A percentile compares a stretch with the other conserved stretches of the same genome.
phyloP scores from a whole-genome alignment of 1,140 invertebrate species.

The Neelides sp. region DNA sequence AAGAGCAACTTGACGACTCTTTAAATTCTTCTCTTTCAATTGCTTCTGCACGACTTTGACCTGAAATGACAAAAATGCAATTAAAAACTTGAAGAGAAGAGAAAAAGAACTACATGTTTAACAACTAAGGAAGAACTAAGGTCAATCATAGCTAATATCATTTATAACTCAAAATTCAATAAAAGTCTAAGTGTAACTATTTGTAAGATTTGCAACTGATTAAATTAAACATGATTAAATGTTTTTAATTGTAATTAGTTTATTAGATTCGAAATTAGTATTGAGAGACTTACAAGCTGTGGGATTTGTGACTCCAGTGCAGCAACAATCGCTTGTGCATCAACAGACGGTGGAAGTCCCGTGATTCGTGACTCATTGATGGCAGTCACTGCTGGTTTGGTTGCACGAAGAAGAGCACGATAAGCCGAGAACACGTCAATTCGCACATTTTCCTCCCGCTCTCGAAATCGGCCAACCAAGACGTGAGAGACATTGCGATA shows the following conservation, averaged over 20 bases:
- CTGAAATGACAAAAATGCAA: conserved; percentile 6
- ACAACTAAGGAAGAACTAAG: too few relatives aligned
- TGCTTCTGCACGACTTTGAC: conserved; percentile 79
- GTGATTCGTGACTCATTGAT: conserved; percentile 33
- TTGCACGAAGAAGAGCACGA: conserved; percentile 80
- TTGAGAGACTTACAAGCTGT: conserved; percentile 18
- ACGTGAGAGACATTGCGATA: conserved; percentile 78
- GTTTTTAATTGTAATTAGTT: too few relatives aligned
- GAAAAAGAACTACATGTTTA: too few relatives aligned
- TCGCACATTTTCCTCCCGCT: conserved; percentile 97
- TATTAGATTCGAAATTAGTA: neutral
- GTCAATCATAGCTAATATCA: too few relatives aligned
- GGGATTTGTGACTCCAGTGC: conserved; percentile 25
- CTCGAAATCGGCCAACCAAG: conserved; percentile 75
- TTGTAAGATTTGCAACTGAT: too few relatives aligned
- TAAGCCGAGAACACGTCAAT: conserved; percentile 96
- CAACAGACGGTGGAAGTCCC: conserved; percentile 20
- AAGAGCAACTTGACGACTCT: conserved; percentile 84
- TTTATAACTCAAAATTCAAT: too few relatives aligned
- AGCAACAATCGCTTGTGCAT: conserved; percentile 17
- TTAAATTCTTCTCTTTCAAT: conserved; percentile 86
- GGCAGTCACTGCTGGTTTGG: conserved; percentile 53
- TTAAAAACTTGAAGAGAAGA: too few relatives aligned
- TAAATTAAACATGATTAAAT: too few relatives aligned
- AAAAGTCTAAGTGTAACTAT: too few relatives aligned